These are phyloP conservation scores for Gymnorhina tibicen DNA, from an alignment of 2,113 vertebrate species.

Conservation along the genomic window DNA sequence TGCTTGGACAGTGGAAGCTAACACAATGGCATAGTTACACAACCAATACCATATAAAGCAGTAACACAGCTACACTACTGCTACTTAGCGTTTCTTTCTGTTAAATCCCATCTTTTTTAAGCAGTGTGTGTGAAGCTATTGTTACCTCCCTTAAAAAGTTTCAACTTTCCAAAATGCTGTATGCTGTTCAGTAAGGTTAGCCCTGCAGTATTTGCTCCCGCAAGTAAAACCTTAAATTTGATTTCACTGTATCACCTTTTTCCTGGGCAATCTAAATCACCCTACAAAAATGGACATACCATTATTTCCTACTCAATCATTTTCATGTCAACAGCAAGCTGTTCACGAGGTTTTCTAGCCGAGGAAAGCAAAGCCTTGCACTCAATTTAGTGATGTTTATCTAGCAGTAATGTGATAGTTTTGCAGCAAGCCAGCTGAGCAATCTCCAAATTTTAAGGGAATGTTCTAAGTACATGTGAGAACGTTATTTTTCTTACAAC, in stretches of 20 bases:
- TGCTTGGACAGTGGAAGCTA: neutral
- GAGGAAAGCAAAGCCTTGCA: neutral
- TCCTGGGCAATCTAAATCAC: neutral
- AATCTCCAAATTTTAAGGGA: neutral
- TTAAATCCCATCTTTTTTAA: neutral
- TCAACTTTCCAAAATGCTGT: neutral
- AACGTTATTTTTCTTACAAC: neutral
- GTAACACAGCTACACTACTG: neutral
- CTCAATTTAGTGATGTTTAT: neutral
- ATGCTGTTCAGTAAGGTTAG: neutral
- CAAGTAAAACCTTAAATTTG: neutral
- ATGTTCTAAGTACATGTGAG: neutral
- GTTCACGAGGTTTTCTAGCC: neutral
- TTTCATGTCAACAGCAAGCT: neutral
- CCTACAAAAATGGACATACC: neutral
- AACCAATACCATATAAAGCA: neutral
- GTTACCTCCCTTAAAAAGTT: neutral
- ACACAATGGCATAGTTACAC: neutral
- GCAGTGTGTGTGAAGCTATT: neutral
- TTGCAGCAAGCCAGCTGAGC: constrained; percentile 1
- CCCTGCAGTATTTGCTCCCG: neutral
- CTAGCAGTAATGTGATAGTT: neutral
- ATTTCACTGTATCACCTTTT: neutral
- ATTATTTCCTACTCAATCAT: neutral
- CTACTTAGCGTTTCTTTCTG: neutral